These are phyloP conservation scores for Mongoloraphidia duomilia DNA, from an alignment of 2,888 invertebrate species.

Conservation along the genomic window DNA sequence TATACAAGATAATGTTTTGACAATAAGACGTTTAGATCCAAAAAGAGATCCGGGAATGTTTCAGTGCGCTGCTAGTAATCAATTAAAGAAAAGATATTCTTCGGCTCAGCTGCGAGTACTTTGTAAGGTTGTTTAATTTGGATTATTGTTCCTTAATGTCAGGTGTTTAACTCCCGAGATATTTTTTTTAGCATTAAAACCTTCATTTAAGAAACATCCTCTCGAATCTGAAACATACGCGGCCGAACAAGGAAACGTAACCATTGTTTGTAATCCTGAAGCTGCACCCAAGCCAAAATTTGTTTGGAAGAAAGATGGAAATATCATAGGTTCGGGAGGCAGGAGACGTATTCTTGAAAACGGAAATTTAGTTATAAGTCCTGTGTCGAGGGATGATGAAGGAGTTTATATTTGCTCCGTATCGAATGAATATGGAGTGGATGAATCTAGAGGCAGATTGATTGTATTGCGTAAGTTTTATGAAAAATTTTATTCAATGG, in stretches of 20 bases:
- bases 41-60: constrained; percentile 86
- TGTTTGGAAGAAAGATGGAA: constrained; percentile 80
- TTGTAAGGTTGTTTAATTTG: constrained; percentile 35
- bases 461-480: constrained; percentile 58
- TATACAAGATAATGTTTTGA: constrained; percentile 75
- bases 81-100: constrained; percentile 69
- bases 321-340: constrained; percentile 62
- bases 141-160: background rate
- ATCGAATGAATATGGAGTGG: constrained; percentile 72
- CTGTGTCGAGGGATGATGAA: constrained; percentile 74
- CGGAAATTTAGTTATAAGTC: constrained; percentile 75
- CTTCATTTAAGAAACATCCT: constrained; percentile 80
- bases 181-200: constrained; percentile 42
- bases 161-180: background rate
- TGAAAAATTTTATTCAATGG: background rate
- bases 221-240: constrained; percentile 83
- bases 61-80: constrained; percentile 84
- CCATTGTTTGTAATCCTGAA: constrained; percentile 83
- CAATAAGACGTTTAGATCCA: constrained; percentile 56
- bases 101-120: constrained; percentile 82
- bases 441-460: constrained; percentile 68
- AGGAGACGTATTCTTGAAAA: constrained; percentile 67
- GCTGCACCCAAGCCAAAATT: constrained; percentile 83
- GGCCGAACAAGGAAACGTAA: constrained; percentile 80
- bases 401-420: constrained; percentile 78